A percentile compares a stretch with the other conserved stretches of the same genome.
Conservation (phyloP, 2,888 invertebrate species). For the Kuschelorhynchus macadamiae region DNA sequence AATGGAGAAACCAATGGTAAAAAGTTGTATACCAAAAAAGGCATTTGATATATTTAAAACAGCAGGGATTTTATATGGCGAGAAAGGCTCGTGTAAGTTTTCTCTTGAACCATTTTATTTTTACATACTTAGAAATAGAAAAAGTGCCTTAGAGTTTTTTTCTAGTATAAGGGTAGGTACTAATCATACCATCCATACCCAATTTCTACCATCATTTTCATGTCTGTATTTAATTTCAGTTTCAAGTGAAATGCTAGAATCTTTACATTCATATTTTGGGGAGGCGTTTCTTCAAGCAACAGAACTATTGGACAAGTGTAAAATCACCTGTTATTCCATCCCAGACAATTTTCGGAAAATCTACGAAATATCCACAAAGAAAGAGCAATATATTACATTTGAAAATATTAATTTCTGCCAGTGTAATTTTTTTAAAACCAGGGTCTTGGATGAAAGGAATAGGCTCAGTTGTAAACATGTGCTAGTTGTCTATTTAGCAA, state of each 20-base stretch:
- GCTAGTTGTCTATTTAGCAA: slow-evolving; percentile 75
- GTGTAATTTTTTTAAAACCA: slow-evolving; percentile 74
- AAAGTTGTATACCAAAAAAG: slow-evolving; percentile 51
- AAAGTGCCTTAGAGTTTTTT: too few relatives aligned
- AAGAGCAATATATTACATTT: slow-evolving; percentile 75
- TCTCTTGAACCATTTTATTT: too few relatives aligned
- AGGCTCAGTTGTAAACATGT: slow-evolving; percentile 79
- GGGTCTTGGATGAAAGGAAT: slow-evolving; percentile 71
- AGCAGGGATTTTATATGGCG: slow-evolving; percentile 53
- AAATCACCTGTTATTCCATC: slow-evolving; percentile 70
- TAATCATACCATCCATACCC: too few relatives aligned
- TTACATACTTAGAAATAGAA: too few relatives aligned
- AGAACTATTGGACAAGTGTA: slow-evolving; percentile 75
- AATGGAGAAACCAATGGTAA: slow-evolving; percentile 26
- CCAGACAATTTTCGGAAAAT: slow-evolving; percentile 68
- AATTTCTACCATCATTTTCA: too few relatives aligned
- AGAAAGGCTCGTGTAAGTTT: slow-evolving; percentile 55
- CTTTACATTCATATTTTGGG: slow-evolving; percentile 75
- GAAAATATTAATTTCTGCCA: slow-evolving; percentile 78
- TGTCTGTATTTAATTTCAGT: slow-evolving; percentile 68
- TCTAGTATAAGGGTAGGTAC: too few relatives aligned
- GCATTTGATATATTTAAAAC: slow-evolving; percentile 55
- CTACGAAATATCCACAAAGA: slow-evolving; percentile 74
- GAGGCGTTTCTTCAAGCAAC: slow-evolving; percentile 73
- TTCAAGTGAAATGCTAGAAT: slow-evolving; percentile 72